Percentiles rank a stretch among this genome's conserved stretches.
These are phyloP conservation scores for Vimba vimba DNA, from an alignment of 2,113 vertebrate genomes.

Conservation along the genomic window DNA sequence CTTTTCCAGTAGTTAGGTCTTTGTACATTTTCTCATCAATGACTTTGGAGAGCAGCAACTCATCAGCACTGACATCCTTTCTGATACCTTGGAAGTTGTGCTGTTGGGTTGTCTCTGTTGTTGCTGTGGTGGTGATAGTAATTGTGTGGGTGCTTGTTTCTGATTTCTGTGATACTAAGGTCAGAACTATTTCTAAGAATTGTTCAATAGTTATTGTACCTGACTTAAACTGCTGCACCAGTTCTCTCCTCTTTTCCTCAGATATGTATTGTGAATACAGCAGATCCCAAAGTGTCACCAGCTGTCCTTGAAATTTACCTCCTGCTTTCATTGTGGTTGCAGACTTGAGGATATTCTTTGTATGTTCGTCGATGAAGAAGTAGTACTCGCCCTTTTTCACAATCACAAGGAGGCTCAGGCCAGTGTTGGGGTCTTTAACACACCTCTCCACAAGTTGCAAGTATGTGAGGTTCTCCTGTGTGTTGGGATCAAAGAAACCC, in stretches of 20 bases:
- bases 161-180: constrained; percentile 65
- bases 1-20: constrained; percentile 57
- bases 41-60: neutral
- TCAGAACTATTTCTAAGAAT: constrained; percentile 57
- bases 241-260: constrained; percentile 73
- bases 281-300: constrained; percentile 78
- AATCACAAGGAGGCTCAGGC: constrained; percentile 72
- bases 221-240: constrained; percentile 69
- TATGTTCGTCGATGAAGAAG: constrained; percentile 54
- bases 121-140: constrained; percentile 71
- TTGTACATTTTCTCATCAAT: constrained; percentile 63
- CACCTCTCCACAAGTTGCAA: constrained; percentile 78
- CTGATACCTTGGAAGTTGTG: constrained; percentile 83
- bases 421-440: constrained; percentile 65
- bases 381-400: constrained; percentile 67
- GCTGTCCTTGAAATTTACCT: constrained; percentile 67
- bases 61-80: constrained; percentile 75
- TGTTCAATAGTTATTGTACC: constrained; percentile 58
- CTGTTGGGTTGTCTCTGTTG: neutral
- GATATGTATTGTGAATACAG: constrained; percentile 79
- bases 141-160: constrained; percentile 68
- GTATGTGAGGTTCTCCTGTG: constrained; percentile 77
- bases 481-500: neutral
- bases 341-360: constrained; percentile 50
- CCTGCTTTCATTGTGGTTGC: constrained; percentile 68